Evolutionary conservation across 2,888 invertebrate species (phyloP), one percentile per base, ranked within the genome.

Genomic region (Hedya salicella): DNA sequence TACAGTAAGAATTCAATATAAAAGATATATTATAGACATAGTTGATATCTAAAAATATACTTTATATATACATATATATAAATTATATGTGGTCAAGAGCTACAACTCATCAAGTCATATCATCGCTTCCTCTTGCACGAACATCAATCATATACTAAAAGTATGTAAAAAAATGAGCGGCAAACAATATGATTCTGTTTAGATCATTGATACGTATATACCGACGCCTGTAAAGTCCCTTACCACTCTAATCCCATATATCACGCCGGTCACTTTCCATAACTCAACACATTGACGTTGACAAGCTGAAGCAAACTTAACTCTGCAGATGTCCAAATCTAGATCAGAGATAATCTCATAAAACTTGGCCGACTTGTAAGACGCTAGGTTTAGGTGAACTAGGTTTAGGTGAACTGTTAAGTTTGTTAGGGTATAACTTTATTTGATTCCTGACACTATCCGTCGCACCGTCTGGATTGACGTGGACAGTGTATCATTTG

Each of bases 281-380:
- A 60, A 60, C 8, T 60, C 40, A 60, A 60, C 8, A 50, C 40
- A 59, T 25, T 59, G 39, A 46, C 49, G 25, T 30, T 39, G 60
- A 60, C 49, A 50, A 39, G 48, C 16, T 39, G 11, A 16, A n/a
- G 39, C 60, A 39, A 50, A 60, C 25, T 17, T 40, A 25, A 25
- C 6, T 60, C 5, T 16, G 21, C 60, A 11, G 49, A 6, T 40
- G 16, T 16, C 14, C 6, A 40, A 39, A 11, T 30, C 21, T 16
- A 25, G 13, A 50, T 49, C 25, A 8, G n/a, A 17, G 39, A 21
- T 5, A 13, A 1, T 40, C 11, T 9, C 40, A 8, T 40, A n/a
- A 60, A 13, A 16, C 5, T 16, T 25, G 6, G 49, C n/a, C 11
- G 14, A 14, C 6, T 19, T 25, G 13, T 14, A 5, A 6, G 1